These are phyloP conservation scores for Spongia lamella DNA, from an alignment of 37 sponge, comb jelly and placozoan species.

Conservation along the genomic window DNA sequence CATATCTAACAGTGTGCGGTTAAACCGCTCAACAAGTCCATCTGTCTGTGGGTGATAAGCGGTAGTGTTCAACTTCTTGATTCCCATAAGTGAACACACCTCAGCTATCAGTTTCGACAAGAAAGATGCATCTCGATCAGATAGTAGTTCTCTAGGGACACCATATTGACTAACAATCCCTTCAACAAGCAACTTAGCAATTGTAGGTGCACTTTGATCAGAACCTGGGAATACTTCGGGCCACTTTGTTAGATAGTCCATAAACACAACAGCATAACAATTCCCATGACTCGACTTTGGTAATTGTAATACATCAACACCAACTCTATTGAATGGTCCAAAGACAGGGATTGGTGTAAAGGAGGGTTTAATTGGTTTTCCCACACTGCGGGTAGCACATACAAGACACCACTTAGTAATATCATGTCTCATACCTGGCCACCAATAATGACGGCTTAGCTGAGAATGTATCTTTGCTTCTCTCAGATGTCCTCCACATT, in stretches of 20 bases:
- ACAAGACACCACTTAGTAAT: slow-evolving; percentile 25
- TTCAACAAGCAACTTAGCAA: slow-evolving; percentile 44
- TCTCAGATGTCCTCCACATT: slow-evolving; percentile 39
- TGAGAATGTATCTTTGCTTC: slow-evolving; percentile 44
- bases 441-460: slow-evolving; percentile 49
- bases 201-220: slow-evolving; percentile 30
- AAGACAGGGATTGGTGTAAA: slow-evolving; percentile 63
- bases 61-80: slow-evolving; percentile 29
- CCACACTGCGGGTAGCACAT: slow-evolving; percentile 34
- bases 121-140: slow-evolving; percentile 33
- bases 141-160: slow-evolving; percentile 22
- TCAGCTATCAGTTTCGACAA: slow-evolving; percentile 21
- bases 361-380: slow-evolving; percentile 16
- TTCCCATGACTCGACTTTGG: slow-evolving; percentile 41
- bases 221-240: slow-evolving; percentile 37
- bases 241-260: slow-evolving; percentile 54
- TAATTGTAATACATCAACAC: slow-evolving; percentile 45
- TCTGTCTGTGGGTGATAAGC: slow-evolving; percentile 58
- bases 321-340: slow-evolving; percentile 51
- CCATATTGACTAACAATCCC: slow-evolving; percentile 35
- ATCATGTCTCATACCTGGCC: slow-evolving; percentile 49
- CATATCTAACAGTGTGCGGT: slow-evolving; percentile 8
- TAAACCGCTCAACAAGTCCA: slow-evolving; percentile 50
- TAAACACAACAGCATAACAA: slow-evolving; percentile 52
- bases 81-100: neutral